Percentiles rank a stretch among this genome's conserved stretches.
Evolutionary conservation across 23 tunicate genomes (phyloP).

Genomic region (Clavelina lepadiformis): DNA sequence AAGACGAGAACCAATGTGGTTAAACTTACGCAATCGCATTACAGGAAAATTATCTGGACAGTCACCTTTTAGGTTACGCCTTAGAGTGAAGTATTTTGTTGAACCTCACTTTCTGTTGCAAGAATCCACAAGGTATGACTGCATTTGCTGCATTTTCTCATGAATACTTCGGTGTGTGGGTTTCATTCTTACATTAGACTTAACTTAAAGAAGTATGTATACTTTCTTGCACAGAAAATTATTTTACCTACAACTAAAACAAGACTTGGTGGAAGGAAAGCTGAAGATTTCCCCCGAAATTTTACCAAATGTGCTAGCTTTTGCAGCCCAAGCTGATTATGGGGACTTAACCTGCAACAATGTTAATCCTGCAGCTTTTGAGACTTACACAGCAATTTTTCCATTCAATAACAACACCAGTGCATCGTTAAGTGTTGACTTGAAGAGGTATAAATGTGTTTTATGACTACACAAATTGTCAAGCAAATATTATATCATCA

Average conservation of each 20-base stretch:
- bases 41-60: conserved; percentile 62
- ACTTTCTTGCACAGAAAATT: too few relatives aligned
- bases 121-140: conserved; percentile 65
- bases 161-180: background rate
- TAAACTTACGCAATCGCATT: conserved; percentile 61
- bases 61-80: conserved; percentile 43
- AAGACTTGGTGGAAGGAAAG: conserved; percentile 47
- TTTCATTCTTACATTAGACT: too few relatives aligned
- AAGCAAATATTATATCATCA: too few relatives aligned
- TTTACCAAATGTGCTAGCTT: conserved; percentile 27
- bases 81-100: conserved; percentile 65
- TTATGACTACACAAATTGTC: conserved; percentile 1
- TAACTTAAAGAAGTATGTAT: too few relatives aligned
- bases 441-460: conserved; percentile 1
- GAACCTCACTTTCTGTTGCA: conserved; percentile 65
- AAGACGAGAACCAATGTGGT: conserved; percentile 50
- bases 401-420: conserved; percentile 17
- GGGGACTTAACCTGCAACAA: conserved; percentile 21
- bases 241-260: conserved; percentile 62
- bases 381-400: conserved; percentile 13
- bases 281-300: conserved; percentile 20
- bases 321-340: conserved; percentile 41
- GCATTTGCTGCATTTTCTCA: background rate
- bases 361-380: conserved; percentile 6
- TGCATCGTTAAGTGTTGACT: conserved; percentile 8